phyloP scores from a whole-genome alignment of 1,140 invertebrate species.

The Drosophila oshimai region DNA sequence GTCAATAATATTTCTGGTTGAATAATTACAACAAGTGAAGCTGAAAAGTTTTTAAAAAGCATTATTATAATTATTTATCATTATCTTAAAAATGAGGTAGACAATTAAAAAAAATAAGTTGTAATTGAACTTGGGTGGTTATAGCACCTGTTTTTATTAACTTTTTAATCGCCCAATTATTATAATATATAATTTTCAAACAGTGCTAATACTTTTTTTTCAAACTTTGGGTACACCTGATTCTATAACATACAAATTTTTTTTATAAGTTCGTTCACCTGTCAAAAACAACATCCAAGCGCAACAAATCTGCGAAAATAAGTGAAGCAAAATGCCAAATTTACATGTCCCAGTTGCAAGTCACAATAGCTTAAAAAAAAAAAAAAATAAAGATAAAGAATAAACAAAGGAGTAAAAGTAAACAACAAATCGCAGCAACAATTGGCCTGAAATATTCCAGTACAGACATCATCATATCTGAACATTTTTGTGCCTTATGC shows the following conservation, averaged over 20 bases:
- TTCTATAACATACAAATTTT: neutral
- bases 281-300: neutral
- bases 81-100: too few relatives aligned
- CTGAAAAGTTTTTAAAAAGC: too few relatives aligned
- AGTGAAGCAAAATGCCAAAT: neutral
- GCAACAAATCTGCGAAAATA: neutral
- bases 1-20: too few relatives aligned
- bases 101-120: too few relatives aligned
- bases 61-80: too few relatives aligned
- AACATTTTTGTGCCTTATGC: slow-evolving; percentile 27
- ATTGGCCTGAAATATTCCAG: slow-evolving; percentile 9
- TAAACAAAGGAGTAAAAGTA: neutral
- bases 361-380: neutral
- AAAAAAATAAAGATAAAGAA: neutral
- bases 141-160: too few relatives aligned
- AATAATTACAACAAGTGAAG: too few relatives aligned
- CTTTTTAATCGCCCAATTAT: too few relatives aligned
- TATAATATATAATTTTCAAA: too few relatives aligned
- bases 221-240: too few relatives aligned
- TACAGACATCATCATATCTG: slow-evolving; percentile 14
- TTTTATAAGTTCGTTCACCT: neutral
- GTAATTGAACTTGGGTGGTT: too few relatives aligned
- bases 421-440: neutral
- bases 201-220: too few relatives aligned
- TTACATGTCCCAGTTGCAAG: neutral